Evolutionary conservation across 1,140 invertebrate species (phyloP), one percentile per base, ranked within the genome.

Genomic region (Meloidogyne hapla): DNA sequence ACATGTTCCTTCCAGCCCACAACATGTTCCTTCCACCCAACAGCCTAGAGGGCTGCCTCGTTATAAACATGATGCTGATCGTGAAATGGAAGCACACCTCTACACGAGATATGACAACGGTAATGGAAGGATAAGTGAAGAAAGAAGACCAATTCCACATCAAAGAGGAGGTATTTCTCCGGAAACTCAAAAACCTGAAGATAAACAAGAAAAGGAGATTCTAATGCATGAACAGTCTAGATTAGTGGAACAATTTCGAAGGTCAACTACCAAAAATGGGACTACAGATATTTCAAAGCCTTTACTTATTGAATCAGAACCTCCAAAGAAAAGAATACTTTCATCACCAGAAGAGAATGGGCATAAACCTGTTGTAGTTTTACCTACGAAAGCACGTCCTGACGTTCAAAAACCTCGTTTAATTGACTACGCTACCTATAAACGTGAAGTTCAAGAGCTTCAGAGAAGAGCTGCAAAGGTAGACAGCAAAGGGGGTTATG

Each of bases 361-460:
- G 1, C 23, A 73, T 63, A 63, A 28, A 33, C 2, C 70, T 13
- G 10, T 21, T 9, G 21, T 56, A 21, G 63, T 73, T 21, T 56
- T 56, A 70, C 40, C n/a, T 40, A 63, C 75, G 9, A 68, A 38
- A 33, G 76, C 56, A 69, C 13, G 21, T 6, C 61, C 63, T 10
- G 48, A 38, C 21, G 38, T 40, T 6, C 61, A 45, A 26, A 75
- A 25, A 25, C 45, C 80, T 25, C 76, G 80, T 18, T 33, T 83
- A 23, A 82, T 82, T 61, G 81, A 82, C 74, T 82, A 72, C 42
- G 73, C 77, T 26, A 84, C 82, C 10, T 82, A 83, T 69, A 45
- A 75, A 18, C 56, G 38, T 6, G 81, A 82, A 75, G 75, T 82
- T 28, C 74, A 76, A 61, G 48, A 78, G n/a, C 72, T 82, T 18